A percentile compares a stretch with the other conserved stretches of the same genome.
phyloP scores from a whole-genome alignment of 2,888 invertebrate genomes.

The Drosophila subsilvestris region DNA sequence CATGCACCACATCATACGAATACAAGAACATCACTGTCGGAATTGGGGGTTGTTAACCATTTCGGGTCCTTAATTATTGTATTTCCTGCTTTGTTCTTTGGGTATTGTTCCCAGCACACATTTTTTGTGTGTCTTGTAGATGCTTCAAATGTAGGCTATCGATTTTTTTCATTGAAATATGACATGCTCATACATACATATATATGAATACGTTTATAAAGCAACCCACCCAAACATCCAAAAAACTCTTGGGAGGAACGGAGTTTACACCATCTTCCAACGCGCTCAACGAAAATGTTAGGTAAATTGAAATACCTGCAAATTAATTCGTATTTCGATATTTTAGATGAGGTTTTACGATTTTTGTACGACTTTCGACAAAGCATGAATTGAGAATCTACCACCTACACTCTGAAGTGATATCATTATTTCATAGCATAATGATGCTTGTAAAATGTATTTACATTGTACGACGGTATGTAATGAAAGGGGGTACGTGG shows the following conservation, averaged over 20 bases:
- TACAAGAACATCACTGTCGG: slow-evolving; percentile 44
- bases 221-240: background rate
- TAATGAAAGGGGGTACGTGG: background rate
- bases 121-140: slow-evolving; percentile 20
- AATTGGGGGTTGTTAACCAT: slow-evolving; percentile 69
- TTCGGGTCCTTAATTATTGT: slow-evolving; percentile 65
- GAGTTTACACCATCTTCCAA: too few relatives aligned
- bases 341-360: background rate
- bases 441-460: slow-evolving; percentile 26
- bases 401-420: slow-evolving; percentile 1
- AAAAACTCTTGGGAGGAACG: background rate
- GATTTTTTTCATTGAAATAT: slow-evolving; percentile 58
- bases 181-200: slow-evolving; percentile 2
- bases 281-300: too few relatives aligned
- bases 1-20: slow-evolving; percentile 5
- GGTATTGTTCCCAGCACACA: slow-evolving; percentile 43
- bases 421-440: slow-evolving; percentile 57
- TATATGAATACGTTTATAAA: background rate
- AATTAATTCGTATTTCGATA: too few relatives aligned
- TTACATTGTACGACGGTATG: background rate
- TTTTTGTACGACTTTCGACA: background rate
- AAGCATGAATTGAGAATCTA: slow-evolving; percentile 21
- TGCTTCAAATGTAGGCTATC: slow-evolving; percentile 69
- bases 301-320: too few relatives aligned
- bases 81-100: slow-evolving; percentile 62